A percentile compares a stretch with the other conserved stretches of the same genome.
phyloP scores from a whole-genome alignment of 2,888 invertebrate species.

The Dryobota labecula region DNA sequence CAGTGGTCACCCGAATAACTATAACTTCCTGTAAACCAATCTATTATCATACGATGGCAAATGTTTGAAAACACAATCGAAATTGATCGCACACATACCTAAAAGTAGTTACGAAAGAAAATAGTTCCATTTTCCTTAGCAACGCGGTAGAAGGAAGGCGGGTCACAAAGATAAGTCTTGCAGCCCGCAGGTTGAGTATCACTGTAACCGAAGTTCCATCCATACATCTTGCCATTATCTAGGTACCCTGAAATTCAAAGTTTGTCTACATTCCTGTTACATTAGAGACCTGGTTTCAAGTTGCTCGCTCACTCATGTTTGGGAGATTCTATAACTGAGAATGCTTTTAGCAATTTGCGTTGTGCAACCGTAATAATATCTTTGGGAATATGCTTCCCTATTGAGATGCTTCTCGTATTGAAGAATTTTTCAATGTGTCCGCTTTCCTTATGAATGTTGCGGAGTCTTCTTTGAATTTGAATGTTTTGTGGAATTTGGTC shows the following conservation, averaged over 20 bases:
- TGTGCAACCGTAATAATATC: slow-evolving; percentile 42
- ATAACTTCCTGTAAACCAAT: neutral
- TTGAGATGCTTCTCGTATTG: slow-evolving; percentile 3
- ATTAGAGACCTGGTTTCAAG: slow-evolving; percentile 58
- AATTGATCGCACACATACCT: slow-evolving; percentile 11
- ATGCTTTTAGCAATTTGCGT: slow-evolving; percentile 58
- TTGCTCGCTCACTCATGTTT: slow-evolving; percentile 54
- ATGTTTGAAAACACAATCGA: neutral
- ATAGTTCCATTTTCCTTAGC: slow-evolving; percentile 35
- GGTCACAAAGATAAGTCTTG: slow-evolving; percentile 15
- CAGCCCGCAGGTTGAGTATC: slow-evolving; percentile 39
- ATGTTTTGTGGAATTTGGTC: neutral
- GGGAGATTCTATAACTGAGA: slow-evolving; percentile 43
- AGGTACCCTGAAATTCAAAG: slow-evolving; percentile 57
- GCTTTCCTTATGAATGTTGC: neutral
- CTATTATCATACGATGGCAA: neutral
- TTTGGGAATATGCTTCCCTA: slow-evolving; percentile 11
- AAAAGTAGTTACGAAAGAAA: slow-evolving; percentile 22
- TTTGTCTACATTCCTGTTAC: slow-evolving; percentile 55
- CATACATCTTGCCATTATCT: slow-evolving; percentile 65
- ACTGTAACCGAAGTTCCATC: slow-evolving; percentile 44
- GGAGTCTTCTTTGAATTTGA: slow-evolving; percentile 2
- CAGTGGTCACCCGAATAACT: too few species aligned
- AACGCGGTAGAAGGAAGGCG: slow-evolving; percentile 15
- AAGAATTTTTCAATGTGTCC: slow-evolving; percentile 17